Evolutionary conservation across 2,113 vertebrate species (phyloP).

Genomic region (Podarcis cretensis): DNA sequence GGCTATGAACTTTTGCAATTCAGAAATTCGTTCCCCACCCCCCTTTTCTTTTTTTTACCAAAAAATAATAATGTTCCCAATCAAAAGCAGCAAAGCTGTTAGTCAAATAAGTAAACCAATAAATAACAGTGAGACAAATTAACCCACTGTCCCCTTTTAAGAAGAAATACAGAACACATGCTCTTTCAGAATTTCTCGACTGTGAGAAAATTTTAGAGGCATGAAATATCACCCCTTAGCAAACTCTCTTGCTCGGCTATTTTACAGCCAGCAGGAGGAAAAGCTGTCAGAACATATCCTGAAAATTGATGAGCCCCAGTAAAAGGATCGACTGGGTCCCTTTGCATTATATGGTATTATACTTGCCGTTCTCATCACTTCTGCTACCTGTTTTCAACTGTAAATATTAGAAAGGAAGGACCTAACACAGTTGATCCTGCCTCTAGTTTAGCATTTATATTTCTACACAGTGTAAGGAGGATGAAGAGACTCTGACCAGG

Average conservation of each 20-base stretch:
- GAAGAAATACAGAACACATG: not conserved
- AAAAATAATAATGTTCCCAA: not conserved
- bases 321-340: not conserved
- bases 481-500: conserved; percentile 25
- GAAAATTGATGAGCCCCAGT: conserved; percentile 46
- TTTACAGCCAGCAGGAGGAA: conserved; percentile 44
- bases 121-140: conserved; percentile 14
- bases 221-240: conserved; percentile 39
- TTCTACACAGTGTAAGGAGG: conserved; percentile 23
- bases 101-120: not conserved
- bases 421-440: conserved; percentile 33
- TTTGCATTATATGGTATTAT: conserved; percentile 27
- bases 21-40: not conserved
- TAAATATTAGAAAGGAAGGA: conserved; percentile 26
- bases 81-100: conserved; percentile 1
- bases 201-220: conserved; percentile 39
- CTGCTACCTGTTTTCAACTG: not conserved
- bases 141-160: conserved; percentile 19
- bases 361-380: conserved; percentile 2
- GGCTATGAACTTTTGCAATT: not conserved
- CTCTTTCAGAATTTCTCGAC: conserved; percentile 37
- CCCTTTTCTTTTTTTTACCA: not conserved
- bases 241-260: conserved; percentile 30
- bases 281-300: conserved; percentile 23
- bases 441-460: conserved; percentile 33